Base-by-base conservation (phyloP, 2,888 invertebrate species). In the Drosophila nigricruria region DNA sequence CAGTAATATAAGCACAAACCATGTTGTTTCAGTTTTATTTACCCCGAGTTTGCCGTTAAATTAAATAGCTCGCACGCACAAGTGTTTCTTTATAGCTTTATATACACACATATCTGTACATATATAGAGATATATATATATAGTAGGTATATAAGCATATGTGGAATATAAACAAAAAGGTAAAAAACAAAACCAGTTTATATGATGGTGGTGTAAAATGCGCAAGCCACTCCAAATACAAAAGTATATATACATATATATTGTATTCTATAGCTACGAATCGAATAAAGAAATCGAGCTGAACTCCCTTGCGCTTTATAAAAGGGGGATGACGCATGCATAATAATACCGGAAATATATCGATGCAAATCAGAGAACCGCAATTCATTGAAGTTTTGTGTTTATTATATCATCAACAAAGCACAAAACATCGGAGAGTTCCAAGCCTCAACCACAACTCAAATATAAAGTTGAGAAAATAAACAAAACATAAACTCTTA, bases 11-110 rank as follows among this genome's bases (percentile, higher is more conserved):
- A 43, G 45, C 52, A 54, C 56, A 52, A 57, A 45, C 61, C 71
- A 64, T 87, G 82, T 87, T 87, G 58, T 89, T 84, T 84, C 88
- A 82, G 82, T 88, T 77, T 84, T 88, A 82, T 84, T 89, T 82
- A 73, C 73, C 16, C 62, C 62, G 62, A 78, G 82, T 76, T 89
- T 73, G 82, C 85, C 70, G 89, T 81, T 84, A 70, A 73, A 70
- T 73, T 82, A 87, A 84, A 82, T 79, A 80, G 72, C 59, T 54
- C 74, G 61, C 62, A 69, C 70, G 81, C 84, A 89, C 88, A 89
- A 89, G 88, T 89, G 89, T 89, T 84, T 84, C 73, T 68, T 61
- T 84, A 76, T 78, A 84, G 69, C 66, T 72, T 66, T 86, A 81
- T 78, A 70, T 80, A 86, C 56, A 70, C 62, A 60, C 36, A 66